Evolutionary conservation across 2,797 vertebrate genomes (phyloP), one percentile per base, ranked within the genome.

Genomic region (Bradypodion ventrale): DNA sequence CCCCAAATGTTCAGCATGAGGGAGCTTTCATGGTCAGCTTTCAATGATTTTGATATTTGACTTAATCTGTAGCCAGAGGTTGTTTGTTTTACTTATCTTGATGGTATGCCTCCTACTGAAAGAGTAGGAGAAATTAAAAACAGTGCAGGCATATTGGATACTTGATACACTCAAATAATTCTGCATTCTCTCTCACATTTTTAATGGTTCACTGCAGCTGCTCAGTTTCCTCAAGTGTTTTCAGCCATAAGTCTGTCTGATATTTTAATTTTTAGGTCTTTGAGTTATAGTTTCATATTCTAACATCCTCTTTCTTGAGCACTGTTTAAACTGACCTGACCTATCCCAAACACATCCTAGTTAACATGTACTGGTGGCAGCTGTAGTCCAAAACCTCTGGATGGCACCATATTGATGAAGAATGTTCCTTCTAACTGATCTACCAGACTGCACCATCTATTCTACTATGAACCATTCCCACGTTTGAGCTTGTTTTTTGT

Each of bases 1-100:
- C 95, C 94, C 91, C 87, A 95, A 95, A 94, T 95, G 94, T 96
- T 96, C 93, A 94, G 93, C 92, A 87, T 93, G 94, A 95, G 88
- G 93, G 91, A 92, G 86, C 94, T 95, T 96, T 94, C 93, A 93
- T 0, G 78, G 94, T 92, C 94, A 92, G 89, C 90, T 92, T 90
- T 94, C 91, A 91, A 86, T 89, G 87, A 92, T 95, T 96, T 94
- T 95, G 87, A 94, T 95, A 95, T 93, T 95, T 94, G 88, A 94
- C 92, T 92, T 94, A 92, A 93, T 93, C 94, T 94, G 65, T 84
- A 91, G 78, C 91, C 90, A 86, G 83, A 46, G 90, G 89, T 93
- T 93, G 86, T 94, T 95, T 95, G 92, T 94, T 95, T 95, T 93
- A 90, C 87, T 94, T 94, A 93, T 94, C 91, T 90, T 87, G 83